phyloP scores from a whole-genome alignment of 2,113 vertebrate species.

The Rhipidura dahli region DNA sequence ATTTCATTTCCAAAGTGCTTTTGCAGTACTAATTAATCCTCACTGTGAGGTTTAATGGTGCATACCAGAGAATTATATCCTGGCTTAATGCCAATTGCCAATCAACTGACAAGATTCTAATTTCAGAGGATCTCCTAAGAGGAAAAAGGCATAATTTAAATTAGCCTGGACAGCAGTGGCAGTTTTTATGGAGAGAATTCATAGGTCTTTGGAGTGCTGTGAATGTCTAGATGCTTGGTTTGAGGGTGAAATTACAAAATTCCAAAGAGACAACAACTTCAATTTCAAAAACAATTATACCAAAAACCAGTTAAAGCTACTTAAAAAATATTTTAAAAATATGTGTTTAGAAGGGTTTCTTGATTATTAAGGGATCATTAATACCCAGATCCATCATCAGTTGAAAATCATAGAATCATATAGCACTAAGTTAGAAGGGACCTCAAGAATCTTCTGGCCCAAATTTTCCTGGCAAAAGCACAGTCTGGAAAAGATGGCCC shows the following conservation, averaged over 20 bases:
- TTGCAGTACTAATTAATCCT: slow-evolving; percentile 64
- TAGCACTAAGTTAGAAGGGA: background rate
- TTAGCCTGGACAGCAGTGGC: slow-evolving; percentile 31
- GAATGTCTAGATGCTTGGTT: background rate
- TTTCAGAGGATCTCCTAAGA: slow-evolving; percentile 54
- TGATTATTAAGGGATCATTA: slow-evolving; percentile 11
- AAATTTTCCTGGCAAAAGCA: background rate
- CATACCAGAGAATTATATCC: slow-evolving; percentile 51
- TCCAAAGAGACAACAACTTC: background rate
- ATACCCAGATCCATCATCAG: background rate
- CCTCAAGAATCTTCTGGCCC: background rate
- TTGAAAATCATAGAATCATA: background rate
- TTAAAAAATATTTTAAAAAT: background rate
- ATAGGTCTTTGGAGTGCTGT: slow-evolving; percentile 8
- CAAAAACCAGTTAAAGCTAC: background rate
- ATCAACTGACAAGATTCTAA: slow-evolving; percentile 45
- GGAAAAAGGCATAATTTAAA: slow-evolving; percentile 44
- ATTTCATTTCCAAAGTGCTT: slow-evolving; percentile 61
- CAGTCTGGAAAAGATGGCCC: background rate
- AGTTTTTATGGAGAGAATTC: background rate
- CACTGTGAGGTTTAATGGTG: slow-evolving; percentile 55
- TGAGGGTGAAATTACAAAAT: background rate
- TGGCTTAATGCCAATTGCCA: slow-evolving; percentile 57
- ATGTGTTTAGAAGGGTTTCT: background rate
- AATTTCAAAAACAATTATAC: slow-evolving; percentile 18